phyloP scores from a whole-genome alignment of 2,113 vertebrate species.

The Emydura subglobosa region DNA sequence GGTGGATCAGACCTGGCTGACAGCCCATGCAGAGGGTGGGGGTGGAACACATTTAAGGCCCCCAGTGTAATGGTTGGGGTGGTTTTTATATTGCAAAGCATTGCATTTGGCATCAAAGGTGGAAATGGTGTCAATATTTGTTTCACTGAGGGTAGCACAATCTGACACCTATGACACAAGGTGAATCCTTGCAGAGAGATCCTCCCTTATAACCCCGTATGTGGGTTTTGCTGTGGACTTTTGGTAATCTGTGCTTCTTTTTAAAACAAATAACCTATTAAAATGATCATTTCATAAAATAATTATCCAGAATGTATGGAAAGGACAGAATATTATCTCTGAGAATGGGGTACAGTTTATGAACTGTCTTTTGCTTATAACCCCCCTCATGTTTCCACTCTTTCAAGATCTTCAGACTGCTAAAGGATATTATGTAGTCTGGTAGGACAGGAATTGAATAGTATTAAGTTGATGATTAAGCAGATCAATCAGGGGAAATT shows the following conservation, averaged over 20 bases:
- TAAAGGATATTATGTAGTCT: neutral
- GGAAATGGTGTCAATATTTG: neutral
- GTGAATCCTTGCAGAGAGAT: neutral
- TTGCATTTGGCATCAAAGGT: neutral
- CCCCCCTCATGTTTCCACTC: neutral
- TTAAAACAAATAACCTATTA: neutral
- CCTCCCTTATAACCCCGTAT: neutral
- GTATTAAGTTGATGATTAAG: neutral
- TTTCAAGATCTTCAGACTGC: neutral
- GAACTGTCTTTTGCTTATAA: neutral
- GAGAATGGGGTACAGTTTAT: neutral
- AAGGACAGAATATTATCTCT: neutral
- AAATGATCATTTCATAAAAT: neutral
- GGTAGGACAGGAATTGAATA: neutral
- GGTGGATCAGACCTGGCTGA: too few relatives aligned
- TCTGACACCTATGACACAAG: neutral
- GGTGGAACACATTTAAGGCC: too few relatives aligned
- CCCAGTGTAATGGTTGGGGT: accelerated
- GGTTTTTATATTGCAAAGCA: neutral
- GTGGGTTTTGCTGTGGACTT: constrained; percentile 12
- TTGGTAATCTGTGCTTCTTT: neutral
- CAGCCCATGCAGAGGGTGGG: too few relatives aligned
- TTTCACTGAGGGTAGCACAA: neutral
- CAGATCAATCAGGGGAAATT: neutral
- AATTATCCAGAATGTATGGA: neutral